Conservation (phyloP, 2,797 vertebrate species). For the Diplodus puntazzo region DNA sequence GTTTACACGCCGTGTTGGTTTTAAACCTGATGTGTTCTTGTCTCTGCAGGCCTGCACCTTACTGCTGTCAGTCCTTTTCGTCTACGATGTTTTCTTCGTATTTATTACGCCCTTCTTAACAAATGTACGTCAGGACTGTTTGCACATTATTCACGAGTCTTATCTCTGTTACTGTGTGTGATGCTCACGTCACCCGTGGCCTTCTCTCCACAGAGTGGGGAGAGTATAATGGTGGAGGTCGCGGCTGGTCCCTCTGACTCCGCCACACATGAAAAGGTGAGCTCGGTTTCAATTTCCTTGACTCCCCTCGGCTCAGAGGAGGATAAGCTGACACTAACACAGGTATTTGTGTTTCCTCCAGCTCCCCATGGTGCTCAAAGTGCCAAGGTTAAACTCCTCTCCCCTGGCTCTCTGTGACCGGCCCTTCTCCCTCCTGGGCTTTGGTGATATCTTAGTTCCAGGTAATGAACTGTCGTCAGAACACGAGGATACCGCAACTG, state of each 20-base stretch:
- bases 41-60: constrained; percentile 92
- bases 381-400: constrained; percentile 93
- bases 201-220: constrained; percentile 87
- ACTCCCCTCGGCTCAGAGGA: constrained; percentile 6
- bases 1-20: too few species aligned
- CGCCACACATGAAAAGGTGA: constrained; percentile 93
- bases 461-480: constrained; percentile 80
- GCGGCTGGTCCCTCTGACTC: constrained; percentile 95
- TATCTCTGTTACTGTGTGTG: accelerated
- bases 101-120: constrained; percentile 96
- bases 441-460: constrained; percentile 97
- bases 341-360: constrained; percentile 66
- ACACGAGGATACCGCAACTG: neutral
- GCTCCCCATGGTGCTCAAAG: constrained; percentile 99
- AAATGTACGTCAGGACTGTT: constrained; percentile 83
- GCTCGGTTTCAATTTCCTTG: constrained; percentile 19
- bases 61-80: constrained; percentile 92
- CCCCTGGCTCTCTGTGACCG: constrained; percentile 93
- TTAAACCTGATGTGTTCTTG: neutral
- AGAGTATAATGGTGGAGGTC: constrained; percentile 99
- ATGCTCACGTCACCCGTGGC: neutral
- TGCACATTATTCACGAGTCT: neutral
- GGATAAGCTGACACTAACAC: neutral
- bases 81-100: constrained; percentile 98
- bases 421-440: constrained; percentile 96